Conservation (phyloP, 2,888 invertebrate genomes). For the Drosophila niveifrons region DNA sequence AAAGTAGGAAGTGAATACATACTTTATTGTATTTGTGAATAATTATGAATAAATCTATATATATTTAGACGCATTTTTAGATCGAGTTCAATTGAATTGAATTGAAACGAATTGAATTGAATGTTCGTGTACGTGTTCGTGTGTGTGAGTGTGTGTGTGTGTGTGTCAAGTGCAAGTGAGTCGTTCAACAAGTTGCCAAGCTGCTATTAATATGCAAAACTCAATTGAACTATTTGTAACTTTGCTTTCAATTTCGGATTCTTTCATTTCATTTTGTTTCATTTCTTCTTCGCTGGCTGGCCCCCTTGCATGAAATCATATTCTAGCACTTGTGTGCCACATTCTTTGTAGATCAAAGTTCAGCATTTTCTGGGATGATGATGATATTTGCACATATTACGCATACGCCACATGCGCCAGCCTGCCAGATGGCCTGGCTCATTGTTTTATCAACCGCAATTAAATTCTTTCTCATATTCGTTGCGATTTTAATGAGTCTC, state of each 20-base stretch:
- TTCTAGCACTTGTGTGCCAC: conserved; percentile 50
- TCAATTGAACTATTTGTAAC: conserved; percentile 65
- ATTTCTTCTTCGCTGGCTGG: conserved; percentile 4
- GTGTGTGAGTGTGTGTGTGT: not conserved
- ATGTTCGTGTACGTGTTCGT: not conserved
- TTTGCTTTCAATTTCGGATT: conserved; percentile 60
- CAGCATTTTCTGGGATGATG: conserved; percentile 46
- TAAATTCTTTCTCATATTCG: conserved; percentile 15
- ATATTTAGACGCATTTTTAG: not conserved
- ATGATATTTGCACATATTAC: conserved; percentile 31
- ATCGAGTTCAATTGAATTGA: conserved; percentile 14
- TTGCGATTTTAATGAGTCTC: conserved; percentile 37
- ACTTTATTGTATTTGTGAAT: conserved; percentile 1
- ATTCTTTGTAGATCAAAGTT: conserved; percentile 71
- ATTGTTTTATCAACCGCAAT: conserved; percentile 30
- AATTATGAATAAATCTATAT: conserved; percentile 19
- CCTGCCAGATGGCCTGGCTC: conserved; percentile 11
- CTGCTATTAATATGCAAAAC: conserved; percentile 54
- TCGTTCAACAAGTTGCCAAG: conserved; percentile 34
- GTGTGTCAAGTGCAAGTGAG: conserved; percentile 50
- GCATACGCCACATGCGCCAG: conserved; percentile 40
- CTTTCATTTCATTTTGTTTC: conserved; percentile 5
- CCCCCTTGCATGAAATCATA: conserved; percentile 55
- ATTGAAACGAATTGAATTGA: conserved; percentile 19
- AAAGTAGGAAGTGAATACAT: conserved; percentile 22